Conservation (phyloP, 2,113 vertebrate genomes). For the Cephalopterus ornatus region DNA sequence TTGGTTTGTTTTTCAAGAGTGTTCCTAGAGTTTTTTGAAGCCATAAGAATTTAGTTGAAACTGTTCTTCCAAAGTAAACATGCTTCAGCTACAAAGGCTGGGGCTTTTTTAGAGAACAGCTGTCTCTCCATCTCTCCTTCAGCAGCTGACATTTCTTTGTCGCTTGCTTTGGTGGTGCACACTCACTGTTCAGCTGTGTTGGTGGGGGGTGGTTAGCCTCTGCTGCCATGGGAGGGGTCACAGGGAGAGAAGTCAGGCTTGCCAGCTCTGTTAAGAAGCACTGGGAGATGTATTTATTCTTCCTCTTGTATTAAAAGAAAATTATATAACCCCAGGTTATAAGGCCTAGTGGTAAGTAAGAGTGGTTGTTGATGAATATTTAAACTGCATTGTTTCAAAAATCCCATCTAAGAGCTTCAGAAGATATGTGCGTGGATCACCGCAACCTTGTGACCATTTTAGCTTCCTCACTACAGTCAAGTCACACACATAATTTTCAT, state of each 20-base stretch:
- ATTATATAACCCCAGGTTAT: not conserved
- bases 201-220: not conserved
- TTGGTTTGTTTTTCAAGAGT: not conserved
- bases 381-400: not conserved
- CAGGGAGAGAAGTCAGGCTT: not conserved
- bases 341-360: not conserved
- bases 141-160: not conserved
- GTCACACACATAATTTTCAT: not conserved
- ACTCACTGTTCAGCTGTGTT: not conserved
- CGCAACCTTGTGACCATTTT: not conserved
- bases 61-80: not conserved
- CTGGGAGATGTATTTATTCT: not conserved
- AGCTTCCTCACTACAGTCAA: not conserved
- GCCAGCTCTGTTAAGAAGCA: not conserved
- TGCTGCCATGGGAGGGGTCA: fast-evolving
- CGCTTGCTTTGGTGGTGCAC: fast-evolving
- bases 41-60: not conserved
- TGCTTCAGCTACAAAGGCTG: not conserved
- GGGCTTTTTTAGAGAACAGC: not conserved
- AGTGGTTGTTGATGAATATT: not conserved
- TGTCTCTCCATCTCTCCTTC: not conserved
- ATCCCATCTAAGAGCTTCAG: not conserved
- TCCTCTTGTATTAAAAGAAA: not conserved
- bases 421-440: not conserved
- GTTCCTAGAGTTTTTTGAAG: not conserved